A percentile compares a stretch with the other conserved stretches of the same genome.
phyloP scores from a whole-genome alignment of 2,113 vertebrate species.

The Antigone vipio region DNA sequence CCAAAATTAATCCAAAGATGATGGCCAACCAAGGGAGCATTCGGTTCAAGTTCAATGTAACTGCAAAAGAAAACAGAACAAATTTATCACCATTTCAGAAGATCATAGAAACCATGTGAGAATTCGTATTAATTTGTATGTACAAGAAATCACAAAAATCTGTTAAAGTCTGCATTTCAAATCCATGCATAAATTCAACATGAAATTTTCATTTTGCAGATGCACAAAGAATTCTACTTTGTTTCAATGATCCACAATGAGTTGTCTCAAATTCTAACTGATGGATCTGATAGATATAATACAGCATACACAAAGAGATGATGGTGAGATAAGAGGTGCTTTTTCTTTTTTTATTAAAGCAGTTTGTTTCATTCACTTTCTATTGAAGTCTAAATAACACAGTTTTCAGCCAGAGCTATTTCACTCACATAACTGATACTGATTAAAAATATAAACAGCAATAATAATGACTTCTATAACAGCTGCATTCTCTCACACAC shows the following conservation, averaged over 20 bases:
- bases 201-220: background rate
- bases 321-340: background rate
- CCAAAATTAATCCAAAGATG: slow-evolving; percentile 81
- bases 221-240: background rate
- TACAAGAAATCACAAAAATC: background rate
- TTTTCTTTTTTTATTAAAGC: background rate
- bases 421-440: background rate
- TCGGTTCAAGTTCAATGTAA: slow-evolving; percentile 86
- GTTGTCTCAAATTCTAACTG: background rate
- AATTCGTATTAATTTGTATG: background rate
- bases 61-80: slow-evolving; percentile 68
- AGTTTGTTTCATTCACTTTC: background rate
- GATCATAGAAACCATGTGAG: background rate
- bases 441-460: background rate
- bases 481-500: background rate
- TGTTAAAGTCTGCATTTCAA: background rate
- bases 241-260: background rate
- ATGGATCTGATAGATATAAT: background rate
- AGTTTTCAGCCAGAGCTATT: background rate
- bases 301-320: background rate
- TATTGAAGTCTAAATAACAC: background rate
- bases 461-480: background rate
- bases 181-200: background rate
- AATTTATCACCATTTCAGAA: background rate
- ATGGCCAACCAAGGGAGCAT: slow-evolving; percentile 80